phyloP scores from a whole-genome alignment of 2,888 invertebrate species.

The Chironomus tentans region DNA sequence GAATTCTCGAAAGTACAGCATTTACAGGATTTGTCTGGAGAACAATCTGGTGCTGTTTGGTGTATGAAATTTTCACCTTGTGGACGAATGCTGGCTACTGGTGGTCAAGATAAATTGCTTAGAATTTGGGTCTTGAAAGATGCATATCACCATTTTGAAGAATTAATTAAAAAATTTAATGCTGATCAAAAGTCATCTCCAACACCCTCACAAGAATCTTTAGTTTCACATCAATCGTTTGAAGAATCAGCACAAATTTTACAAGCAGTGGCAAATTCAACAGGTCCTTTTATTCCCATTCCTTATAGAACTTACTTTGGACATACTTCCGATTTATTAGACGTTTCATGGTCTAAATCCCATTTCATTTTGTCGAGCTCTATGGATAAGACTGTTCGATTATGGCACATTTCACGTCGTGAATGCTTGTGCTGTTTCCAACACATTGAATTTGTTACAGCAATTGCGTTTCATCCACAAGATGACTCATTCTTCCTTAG shows the following conservation, averaged over 20 bases:
- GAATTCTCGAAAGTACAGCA: slow-evolving; percentile 89
- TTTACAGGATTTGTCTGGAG: slow-evolving; percentile 75
- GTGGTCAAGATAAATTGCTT: slow-evolving; percentile 90
- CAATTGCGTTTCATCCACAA: slow-evolving; percentile 95
- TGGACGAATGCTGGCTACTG: slow-evolving; percentile 89
- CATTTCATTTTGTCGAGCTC: slow-evolving; percentile 96
- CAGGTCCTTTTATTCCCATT: slow-evolving; percentile 73
- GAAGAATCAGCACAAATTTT: slow-evolving; percentile 52
- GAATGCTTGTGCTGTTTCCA: slow-evolving; percentile 99
- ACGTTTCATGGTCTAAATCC: slow-evolving; percentile 98
- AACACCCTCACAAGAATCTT: slow-evolving; percentile 84
- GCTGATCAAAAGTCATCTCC: slow-evolving; percentile 82
- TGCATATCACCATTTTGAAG: slow-evolving; percentile 55
- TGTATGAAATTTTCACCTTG: slow-evolving; percentile 97
- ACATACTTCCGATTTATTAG: slow-evolving; percentile 91
- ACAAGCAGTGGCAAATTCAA: slow-evolving; percentile 50
- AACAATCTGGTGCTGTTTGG: slow-evolving; percentile 93
- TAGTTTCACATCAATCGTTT: slow-evolving; percentile 66
- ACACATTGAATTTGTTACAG: slow-evolving; percentile 98
- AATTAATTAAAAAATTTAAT: slow-evolving; percentile 92
- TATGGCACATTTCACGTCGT: slow-evolving; percentile 96
- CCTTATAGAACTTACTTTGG: slow-evolving; percentile 91
- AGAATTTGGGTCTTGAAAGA: slow-evolving; percentile 92
- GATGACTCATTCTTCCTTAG: slow-evolving; percentile 89
- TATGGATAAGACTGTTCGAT: slow-evolving; percentile 94